A percentile compares a stretch with the other conserved stretches of the same genome.
Conservation (phyloP, 1,140 invertebrate species). For the Eupeodes corollae region DNA sequence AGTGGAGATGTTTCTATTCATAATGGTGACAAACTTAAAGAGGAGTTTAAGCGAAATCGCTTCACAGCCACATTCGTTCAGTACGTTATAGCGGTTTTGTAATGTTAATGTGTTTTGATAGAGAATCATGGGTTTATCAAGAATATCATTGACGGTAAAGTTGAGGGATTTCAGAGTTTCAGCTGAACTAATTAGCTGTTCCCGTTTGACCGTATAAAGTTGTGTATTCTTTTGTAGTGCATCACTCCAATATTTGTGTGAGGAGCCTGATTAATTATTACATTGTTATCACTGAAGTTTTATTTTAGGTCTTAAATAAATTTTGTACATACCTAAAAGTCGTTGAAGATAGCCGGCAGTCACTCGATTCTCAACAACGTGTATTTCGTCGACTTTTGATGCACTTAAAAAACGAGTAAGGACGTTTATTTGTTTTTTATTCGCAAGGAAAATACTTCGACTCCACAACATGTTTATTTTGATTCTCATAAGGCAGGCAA, state of each 20-base stretch:
- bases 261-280: too few relatives aligned
- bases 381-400: too few relatives aligned
- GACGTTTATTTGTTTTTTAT: too few relatives aligned
- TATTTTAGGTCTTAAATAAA: too few relatives aligned
- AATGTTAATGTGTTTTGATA: slow-evolving; percentile 41
- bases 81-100: slow-evolving; percentile 42
- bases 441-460: too few relatives aligned
- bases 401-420: too few relatives aligned
- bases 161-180: slow-evolving; percentile 20
- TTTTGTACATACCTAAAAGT: too few relatives aligned
- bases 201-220: slow-evolving; percentile 21
- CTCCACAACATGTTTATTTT: too few relatives aligned
- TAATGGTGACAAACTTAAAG: slow-evolving; percentile 37
- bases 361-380: too few relatives aligned
- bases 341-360: too few relatives aligned
- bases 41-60: slow-evolving; percentile 38
- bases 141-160: slow-evolving; percentile 37
- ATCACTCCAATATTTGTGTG: slow-evolving; percentile 5
- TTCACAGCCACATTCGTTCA: slow-evolving; percentile 42
- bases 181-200: slow-evolving; percentile 22
- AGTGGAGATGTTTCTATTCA: slow-evolving; percentile 23
- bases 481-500: too few relatives aligned
- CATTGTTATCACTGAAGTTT: too few relatives aligned
- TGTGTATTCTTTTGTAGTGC: slow-evolving; percentile 26
- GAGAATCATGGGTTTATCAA: slow-evolving; percentile 41